Evolutionary conservation across 2,113 vertebrate species (phyloP).

Genomic region (Myrmecophaga tridactyla): DNA sequence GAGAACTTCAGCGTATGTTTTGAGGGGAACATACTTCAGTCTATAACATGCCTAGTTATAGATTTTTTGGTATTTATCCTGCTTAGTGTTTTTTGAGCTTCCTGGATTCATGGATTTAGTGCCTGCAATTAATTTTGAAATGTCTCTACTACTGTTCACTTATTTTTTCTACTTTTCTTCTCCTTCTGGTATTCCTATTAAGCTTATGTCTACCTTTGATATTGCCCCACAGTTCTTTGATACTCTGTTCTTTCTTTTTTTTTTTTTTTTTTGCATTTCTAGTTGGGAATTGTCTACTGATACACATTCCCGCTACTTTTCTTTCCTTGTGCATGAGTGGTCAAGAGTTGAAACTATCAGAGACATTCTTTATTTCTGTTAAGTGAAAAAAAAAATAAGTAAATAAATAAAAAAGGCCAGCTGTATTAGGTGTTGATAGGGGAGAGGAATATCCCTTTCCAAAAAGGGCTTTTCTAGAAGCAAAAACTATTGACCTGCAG

Average conservation of each 20-base stretch:
- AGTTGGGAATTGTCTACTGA: neutral
- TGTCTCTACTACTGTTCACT: neutral
- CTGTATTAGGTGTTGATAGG: no score
- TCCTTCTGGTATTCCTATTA: neutral
- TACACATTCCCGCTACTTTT: neutral
- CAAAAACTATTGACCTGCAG: no score
- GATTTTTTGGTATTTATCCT: no score
- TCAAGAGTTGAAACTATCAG: neutral
- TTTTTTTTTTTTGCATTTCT: neutral
- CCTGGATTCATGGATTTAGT: neutral
- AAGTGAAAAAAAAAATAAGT: no score
- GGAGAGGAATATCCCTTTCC: no score
- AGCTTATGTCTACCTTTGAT: neutral
- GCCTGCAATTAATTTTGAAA: neutral
- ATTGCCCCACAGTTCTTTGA: neutral
- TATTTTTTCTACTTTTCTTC: neutral
- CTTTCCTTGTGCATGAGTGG: neutral
- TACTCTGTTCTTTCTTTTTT: neutral
- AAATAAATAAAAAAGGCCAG: neutral
- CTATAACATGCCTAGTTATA: no score
- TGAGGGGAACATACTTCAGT: no score
- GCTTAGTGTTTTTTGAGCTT: no score
- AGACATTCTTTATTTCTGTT: no score
- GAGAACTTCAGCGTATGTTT: no score
- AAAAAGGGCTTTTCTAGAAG: no score